phyloP scores from a whole-genome alignment of 2,888 invertebrate species.

The Cynaeus angustus region DNA sequence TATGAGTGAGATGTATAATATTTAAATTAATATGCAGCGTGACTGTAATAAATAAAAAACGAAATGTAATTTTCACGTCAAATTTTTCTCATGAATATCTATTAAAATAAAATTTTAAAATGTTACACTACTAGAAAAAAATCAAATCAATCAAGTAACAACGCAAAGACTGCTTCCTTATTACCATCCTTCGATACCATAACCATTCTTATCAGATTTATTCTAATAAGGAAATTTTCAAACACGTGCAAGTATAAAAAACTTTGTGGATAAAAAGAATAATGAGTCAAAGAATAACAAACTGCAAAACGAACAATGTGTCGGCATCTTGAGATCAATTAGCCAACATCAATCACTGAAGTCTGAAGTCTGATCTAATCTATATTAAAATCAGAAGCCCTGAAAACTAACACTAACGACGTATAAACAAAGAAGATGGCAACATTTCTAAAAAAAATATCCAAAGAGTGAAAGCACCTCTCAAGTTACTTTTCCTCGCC shows the following conservation, averaged over 20 bases:
- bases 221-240: constrained; percentile 13
- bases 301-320: constrained; percentile 48
- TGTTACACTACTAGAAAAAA: background rate
- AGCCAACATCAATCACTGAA: constrained; percentile 61
- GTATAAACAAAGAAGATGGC: constrained; percentile 27
- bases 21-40: constrained; percentile 5
- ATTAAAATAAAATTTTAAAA: too few relatives aligned
- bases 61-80: background rate
- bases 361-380: constrained; percentile 60
- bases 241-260: constrained; percentile 2
- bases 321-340: constrained; percentile 58
- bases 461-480: background rate
- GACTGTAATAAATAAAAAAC: constrained; percentile 5
- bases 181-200: background rate
- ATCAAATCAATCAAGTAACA: background rate
- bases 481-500: background rate
- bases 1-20: background rate
- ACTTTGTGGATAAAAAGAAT: constrained; percentile 15
- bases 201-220: background rate
- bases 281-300: constrained; percentile 28
- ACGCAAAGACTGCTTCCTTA: constrained; percentile 1
- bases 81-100: too few relatives aligned
- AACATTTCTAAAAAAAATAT: too few relatives aligned
- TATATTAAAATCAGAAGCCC: constrained; percentile 61
- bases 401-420: constrained; percentile 47